Evolutionary conservation across 1,140 invertebrate genomes (phyloP).

Genomic region (Semibalanus balanoides): DNA sequence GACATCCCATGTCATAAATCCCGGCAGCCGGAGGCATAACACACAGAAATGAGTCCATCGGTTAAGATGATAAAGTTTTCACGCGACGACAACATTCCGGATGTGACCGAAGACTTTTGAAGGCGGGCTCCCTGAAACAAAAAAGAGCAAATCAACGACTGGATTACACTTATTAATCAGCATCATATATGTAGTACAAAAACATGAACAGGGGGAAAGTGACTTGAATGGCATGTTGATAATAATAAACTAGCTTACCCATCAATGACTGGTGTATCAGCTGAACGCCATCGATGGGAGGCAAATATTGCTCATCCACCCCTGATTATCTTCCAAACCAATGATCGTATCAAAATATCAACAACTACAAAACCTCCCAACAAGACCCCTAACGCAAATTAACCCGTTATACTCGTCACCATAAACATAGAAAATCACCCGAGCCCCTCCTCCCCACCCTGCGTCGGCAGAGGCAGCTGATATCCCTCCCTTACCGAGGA

Average conservation of each 20-base stretch:
- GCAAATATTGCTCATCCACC: background rate
- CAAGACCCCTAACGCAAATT: too few relatives aligned
- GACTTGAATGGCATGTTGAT: background rate
- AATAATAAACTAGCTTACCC: background rate
- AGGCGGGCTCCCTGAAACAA: slow-evolving; percentile 41
- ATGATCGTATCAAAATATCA: too few relatives aligned
- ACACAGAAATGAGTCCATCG: too few relatives aligned
- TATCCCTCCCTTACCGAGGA: slow-evolving; percentile 53
- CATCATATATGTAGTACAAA: background rate
- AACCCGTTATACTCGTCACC: too few relatives aligned
- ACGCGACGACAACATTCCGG: slow-evolving; percentile 5
- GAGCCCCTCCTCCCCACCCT: too few relatives aligned
- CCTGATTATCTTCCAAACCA: background rate
- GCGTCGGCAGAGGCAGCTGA: too few relatives aligned
- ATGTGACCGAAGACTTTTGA: slow-evolving; percentile 48
- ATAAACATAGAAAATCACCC: too few relatives aligned
- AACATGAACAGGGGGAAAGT: background rate
- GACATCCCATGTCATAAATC: too few relatives aligned
- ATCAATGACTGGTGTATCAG: too few relatives aligned
- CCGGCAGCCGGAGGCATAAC: too few relatives aligned
- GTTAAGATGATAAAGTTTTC: background rate
- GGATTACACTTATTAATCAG: background rate
- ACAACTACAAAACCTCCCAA: too few relatives aligned
- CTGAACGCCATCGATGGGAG: background rate
- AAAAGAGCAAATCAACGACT: slow-evolving; percentile 5